Base-by-base conservation (phyloP, 2,113 vertebrate genomes). In the Phrynosoma platyrhinos region DNA sequence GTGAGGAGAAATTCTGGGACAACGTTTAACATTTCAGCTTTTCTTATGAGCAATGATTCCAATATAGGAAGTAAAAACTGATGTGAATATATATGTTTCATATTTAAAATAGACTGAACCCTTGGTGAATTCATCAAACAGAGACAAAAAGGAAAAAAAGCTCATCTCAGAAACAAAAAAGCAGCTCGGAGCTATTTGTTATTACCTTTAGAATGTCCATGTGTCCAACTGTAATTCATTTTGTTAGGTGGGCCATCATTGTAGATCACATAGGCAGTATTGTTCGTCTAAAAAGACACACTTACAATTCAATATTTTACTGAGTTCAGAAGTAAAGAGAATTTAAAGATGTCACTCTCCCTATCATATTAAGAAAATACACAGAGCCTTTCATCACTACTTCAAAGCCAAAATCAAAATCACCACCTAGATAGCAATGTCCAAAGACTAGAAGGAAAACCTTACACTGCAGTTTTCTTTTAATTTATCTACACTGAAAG, bases 191-290 rank as follows among this genome's bases (percentile, higher is more conserved):
- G 77, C 23, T 53, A 27, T 83, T 10, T 18, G 40, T 75, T 21
- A 55, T 23, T 96, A 99, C 98, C 98, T 98, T 99, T 99, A 69
- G 98, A 96, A 89, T 99, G 98, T 93, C 98, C 98, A 71, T 93
- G 94, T 86, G 96, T 94, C 8, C 68, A 84, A 13, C 74, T 87
- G 42, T 96, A 96, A n/a, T 96, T 95, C 93, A 92, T 79, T 30
- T 93, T 86, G 1, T 94, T 96, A 36, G 98, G 98, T 55, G 94
- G 89, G 47, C 93, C 98, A n/a, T 99, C 98, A 0, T 99, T 99
- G 96, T 99, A 99, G 30, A 99, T 93, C 0, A 94, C 93, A 55
- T 98, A 98, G 7, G 95, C 98, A 36, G 95, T 96, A 89, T 64
- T 95, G 91, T 97, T 97, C 18, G 76, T 93, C 97, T 97, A 95